Evolutionary conservation across 2,113 vertebrate genomes (phyloP).

Genomic region (Enhydra lutris): DNA sequence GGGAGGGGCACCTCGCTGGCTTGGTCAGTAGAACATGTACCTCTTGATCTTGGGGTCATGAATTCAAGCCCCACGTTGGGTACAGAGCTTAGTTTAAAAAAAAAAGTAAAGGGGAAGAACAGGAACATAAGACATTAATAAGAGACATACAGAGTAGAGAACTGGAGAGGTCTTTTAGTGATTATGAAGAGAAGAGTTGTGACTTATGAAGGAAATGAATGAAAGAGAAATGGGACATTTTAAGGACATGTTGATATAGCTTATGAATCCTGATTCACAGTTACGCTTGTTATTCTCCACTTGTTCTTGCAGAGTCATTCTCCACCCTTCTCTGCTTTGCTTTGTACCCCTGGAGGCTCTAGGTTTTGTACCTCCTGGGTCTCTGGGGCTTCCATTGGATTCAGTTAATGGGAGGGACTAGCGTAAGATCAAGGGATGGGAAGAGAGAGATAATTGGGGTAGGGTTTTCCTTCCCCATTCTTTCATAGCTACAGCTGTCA

Average conservation of each 20-base stretch:
- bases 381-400: not conserved
- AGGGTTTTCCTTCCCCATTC: not conserved
- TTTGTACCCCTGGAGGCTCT: not conserved
- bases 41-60: not conserved
- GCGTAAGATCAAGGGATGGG: not conserved
- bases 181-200: not conserved
- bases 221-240: not conserved
- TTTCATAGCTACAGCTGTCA: not conserved
- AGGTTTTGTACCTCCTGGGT: not conserved
- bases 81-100: not conserved
- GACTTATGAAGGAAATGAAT: not conserved
- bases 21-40: not conserved
- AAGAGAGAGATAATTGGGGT: not conserved
- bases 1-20: not conserved
- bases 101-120: not conserved
- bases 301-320: not conserved
- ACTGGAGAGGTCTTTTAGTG: not conserved
- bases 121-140: not conserved
- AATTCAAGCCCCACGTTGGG: not conserved
- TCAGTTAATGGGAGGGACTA: not conserved
- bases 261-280: not conserved
- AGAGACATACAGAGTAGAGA: not conserved
- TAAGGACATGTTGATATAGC: not conserved
- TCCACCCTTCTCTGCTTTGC: not conserved
- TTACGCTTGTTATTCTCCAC: not conserved